Conservation (phyloP, 53 echinoderm and acorn worm species). For the Arbacia lixula region DNA sequence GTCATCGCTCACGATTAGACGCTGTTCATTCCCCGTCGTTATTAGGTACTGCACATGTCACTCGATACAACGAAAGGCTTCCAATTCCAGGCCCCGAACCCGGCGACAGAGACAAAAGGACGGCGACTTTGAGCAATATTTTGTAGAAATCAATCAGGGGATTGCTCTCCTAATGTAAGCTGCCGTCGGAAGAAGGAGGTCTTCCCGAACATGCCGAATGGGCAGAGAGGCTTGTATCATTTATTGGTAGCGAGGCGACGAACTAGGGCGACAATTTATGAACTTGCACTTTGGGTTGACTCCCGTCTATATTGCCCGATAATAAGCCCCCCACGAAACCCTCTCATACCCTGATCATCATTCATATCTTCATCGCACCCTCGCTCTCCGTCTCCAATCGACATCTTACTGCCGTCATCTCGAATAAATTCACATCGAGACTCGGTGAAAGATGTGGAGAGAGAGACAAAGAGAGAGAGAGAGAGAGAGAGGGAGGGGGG, state of each 20-base stretch:
- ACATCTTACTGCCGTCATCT: no score
- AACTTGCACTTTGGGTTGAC: constrained; percentile 48
- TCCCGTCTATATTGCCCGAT: constrained; percentile 27
- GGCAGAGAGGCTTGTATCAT: constrained; percentile 14
- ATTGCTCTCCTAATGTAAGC: constrained; percentile 57
- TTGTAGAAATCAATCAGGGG: constrained; percentile 54
- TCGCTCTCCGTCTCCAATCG: no score
- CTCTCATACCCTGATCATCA: constrained; percentile 26
- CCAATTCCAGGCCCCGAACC: constrained; percentile 4
- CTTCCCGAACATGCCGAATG: background rate
- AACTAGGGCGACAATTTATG: constrained; percentile 50
- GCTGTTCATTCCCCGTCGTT: constrained; percentile 53
- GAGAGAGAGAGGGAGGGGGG: no score
- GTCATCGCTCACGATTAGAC: constrained; percentile 53
- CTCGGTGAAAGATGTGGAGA: no score
- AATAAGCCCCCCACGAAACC: background rate
- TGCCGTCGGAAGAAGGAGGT: constrained; percentile 23
- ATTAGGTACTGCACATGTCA: constrained; percentile 53
- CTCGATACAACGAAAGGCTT: constrained; percentile 48
- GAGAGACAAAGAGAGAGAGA: no score
- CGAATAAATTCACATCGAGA: no score
- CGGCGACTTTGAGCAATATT: constrained; percentile 60
- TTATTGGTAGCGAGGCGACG: constrained; percentile 48
- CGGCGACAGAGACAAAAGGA: constrained; percentile 64
- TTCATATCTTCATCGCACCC: no score